A percentile compares a stretch with the other conserved stretches of the same genome.
These are phyloP conservation scores for Pocota personata DNA, from an alignment of 2,888 invertebrate species.

Conservation along the genomic window DNA sequence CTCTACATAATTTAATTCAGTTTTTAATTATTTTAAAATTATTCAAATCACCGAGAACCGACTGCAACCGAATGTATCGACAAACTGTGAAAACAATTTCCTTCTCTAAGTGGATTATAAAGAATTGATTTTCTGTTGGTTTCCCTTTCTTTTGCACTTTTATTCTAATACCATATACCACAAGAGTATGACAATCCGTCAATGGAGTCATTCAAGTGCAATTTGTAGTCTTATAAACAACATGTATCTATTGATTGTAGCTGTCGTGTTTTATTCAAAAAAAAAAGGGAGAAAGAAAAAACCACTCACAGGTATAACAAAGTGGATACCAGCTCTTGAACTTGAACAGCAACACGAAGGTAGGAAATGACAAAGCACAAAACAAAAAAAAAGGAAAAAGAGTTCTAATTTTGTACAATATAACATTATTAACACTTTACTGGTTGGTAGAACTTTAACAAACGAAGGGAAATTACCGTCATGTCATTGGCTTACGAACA, in stretches of 20 bases:
- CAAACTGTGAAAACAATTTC: conserved; percentile 65
- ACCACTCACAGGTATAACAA: background rate
- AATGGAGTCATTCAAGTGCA: conserved; percentile 62
- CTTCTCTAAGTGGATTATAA: conserved; percentile 64
- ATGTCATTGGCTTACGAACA: conserved; percentile 12
- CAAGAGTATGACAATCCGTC: conserved; percentile 41
- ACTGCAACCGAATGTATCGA: conserved; percentile 55
- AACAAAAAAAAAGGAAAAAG: background rate
- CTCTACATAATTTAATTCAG: background rate
- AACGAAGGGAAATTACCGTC: conserved; percentile 18
- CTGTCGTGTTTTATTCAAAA: conserved; percentile 48
- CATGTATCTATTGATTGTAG: conserved; percentile 63
- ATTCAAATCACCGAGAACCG: conserved; percentile 35
- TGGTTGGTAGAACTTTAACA: conserved; percentile 14
- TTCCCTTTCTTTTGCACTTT: conserved; percentile 3
- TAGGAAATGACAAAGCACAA: background rate
- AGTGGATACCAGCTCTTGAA: conserved; percentile 44
- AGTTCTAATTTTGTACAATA: conserved; percentile 7
- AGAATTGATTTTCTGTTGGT: conserved; percentile 61
- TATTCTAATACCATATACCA: conserved; percentile 20
- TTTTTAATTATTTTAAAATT: background rate
- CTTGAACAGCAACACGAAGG: conserved; percentile 30
- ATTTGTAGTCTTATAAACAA: conserved; percentile 57
- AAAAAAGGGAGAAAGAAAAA: background rate
- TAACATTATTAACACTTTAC: conserved; percentile 34